Percentiles rank a stretch among this genome's conserved stretches.
Evolutionary conservation across 2,113 vertebrate genomes (phyloP).

Genomic region (Oreotragus oreotragus): DNA sequence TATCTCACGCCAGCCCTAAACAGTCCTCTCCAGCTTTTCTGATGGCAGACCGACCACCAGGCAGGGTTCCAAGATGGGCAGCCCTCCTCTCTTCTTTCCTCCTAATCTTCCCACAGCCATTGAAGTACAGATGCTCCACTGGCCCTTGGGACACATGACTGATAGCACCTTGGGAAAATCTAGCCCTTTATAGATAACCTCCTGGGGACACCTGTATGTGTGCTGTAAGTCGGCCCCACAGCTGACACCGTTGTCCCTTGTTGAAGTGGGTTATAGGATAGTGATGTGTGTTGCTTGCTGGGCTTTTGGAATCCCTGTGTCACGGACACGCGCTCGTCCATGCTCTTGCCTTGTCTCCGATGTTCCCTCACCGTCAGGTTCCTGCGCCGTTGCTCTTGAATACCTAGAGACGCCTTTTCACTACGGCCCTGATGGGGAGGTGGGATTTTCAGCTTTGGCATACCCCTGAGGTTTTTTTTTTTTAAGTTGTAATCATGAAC

Average conservation of each 20-base stretch:
- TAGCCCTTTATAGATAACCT: background rate
- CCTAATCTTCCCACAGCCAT: background rate
- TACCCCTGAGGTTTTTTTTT: background rate
- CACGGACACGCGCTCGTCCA: accelerated
- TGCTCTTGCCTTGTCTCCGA: background rate
- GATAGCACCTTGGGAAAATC: background rate
- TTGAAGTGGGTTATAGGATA: background rate
- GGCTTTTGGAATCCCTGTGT: background rate
- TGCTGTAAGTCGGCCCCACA: background rate
- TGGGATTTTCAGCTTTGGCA: background rate
- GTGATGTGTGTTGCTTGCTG: background rate
- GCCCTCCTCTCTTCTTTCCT: background rate
- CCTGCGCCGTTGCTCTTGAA: background rate
- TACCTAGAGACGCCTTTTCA: background rate
- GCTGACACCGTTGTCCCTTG: background rate
- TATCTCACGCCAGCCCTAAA: background rate
- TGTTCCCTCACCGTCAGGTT: background rate
- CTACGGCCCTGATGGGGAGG: accelerated
- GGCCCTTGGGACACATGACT: background rate
- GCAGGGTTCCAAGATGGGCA: background rate
- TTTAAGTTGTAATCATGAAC: too few relatives aligned
- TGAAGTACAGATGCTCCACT: background rate
- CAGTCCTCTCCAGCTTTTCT: background rate
- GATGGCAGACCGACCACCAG: background rate
- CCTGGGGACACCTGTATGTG: background rate